These are phyloP conservation scores for Lordiphosa andalusiaca DNA, from an alignment of 2,888 invertebrate genomes.

Conservation along the genomic window DNA sequence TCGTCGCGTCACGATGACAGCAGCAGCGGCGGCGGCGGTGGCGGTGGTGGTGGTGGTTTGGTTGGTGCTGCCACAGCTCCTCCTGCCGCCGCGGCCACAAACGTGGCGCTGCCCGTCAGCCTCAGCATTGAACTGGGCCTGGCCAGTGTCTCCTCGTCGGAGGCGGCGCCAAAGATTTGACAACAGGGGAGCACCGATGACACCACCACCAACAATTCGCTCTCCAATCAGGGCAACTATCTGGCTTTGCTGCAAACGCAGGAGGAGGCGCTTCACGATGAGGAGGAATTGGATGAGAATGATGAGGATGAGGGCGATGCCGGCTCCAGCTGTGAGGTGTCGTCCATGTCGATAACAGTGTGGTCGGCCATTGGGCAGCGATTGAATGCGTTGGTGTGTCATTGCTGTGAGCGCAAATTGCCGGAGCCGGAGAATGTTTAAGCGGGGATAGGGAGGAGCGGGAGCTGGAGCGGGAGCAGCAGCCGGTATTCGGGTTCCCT, in stretches of 20 bases:
- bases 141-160: constrained; percentile 72
- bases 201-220: constrained; percentile 75
- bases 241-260: constrained; percentile 32
- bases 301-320: constrained; percentile 47
- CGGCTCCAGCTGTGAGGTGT: constrained; percentile 78
- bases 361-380: constrained; percentile 80
- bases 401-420: constrained; percentile 80
- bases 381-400: constrained; percentile 79
- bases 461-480: constrained; percentile 1
- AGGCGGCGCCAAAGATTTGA: constrained; percentile 79
- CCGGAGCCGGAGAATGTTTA: constrained; percentile 80
- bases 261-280: constrained; percentile 28
- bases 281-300: constrained; percentile 35
- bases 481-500: constrained; percentile 3
- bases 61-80: constrained; percentile 3
- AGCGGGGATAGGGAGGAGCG: constrained; percentile 3
- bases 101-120: constrained; percentile 57
- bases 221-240: constrained; percentile 73
- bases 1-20: constrained; percentile 78
- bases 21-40: constrained; percentile 76
- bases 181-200: constrained; percentile 79
- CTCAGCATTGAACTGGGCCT: constrained; percentile 74
- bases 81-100: constrained; percentile 46
- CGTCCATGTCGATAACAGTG: constrained; percentile 78
- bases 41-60: constrained; percentile 1